These are phyloP conservation scores for Diorhabda carinulata DNA, from an alignment of 1,140 invertebrate genomes.

Conservation along the genomic window DNA sequence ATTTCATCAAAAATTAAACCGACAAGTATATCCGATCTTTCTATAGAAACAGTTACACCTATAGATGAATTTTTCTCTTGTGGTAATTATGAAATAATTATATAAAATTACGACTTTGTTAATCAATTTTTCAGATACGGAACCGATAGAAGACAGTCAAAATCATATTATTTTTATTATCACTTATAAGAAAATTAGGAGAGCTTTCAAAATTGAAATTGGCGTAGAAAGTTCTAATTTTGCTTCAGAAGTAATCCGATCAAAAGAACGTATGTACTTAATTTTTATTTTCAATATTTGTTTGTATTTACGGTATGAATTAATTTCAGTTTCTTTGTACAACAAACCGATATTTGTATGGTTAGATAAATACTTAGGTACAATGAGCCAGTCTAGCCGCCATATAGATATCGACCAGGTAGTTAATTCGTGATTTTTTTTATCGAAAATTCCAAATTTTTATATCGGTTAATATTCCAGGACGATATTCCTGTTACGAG, in stretches of 20 bases:
- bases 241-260: conserved; percentile 50
- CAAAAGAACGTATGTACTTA: conserved; percentile 52
- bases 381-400: conserved; percentile 26
- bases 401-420: conserved; percentile 26
- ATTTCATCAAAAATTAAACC: conserved; percentile 57
- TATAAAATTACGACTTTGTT: neutral
- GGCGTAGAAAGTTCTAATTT: conserved; percentile 61
- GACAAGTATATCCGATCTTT: conserved; percentile 63
- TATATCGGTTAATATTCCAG: conserved; percentile 23
- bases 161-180: conserved; percentile 59
- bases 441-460: neutral
- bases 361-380: conserved; percentile 41
- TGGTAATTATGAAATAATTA: conserved; percentile 57
- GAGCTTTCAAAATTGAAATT: conserved; percentile 62
- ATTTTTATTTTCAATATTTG: neutral
- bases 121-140: conserved; percentile 51
- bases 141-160: conserved; percentile 50
- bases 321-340: conserved; percentile 34
- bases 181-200: conserved; percentile 54
- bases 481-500: conserved; percentile 58
- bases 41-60: conserved; percentile 69
- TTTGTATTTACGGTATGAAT: conserved; percentile 1
- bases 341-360: conserved; percentile 36
- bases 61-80: conserved; percentile 72
- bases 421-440: neutral